Percentiles rank a stretch among this genome's conserved stretches.
phyloP scores from a whole-genome alignment of 2,888 invertebrate species.

The Xestia rhomboidea region DNA sequence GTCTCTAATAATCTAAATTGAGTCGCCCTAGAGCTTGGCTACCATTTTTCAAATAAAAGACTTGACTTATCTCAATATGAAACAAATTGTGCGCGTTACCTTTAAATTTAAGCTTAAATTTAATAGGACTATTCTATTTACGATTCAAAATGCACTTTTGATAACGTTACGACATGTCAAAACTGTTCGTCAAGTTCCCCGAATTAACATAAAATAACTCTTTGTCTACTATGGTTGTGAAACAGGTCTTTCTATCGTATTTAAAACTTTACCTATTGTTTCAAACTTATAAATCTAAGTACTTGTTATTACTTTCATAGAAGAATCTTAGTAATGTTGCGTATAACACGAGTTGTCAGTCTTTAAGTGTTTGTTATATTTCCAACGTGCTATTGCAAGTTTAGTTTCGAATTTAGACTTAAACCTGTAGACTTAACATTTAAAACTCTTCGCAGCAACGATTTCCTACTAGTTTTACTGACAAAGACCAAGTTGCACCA shows the following conservation, averaged over 20 bases:
- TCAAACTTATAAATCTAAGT: slow-evolving; percentile 49
- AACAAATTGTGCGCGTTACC: neutral
- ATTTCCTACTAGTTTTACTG: neutral
- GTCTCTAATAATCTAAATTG: neutral
- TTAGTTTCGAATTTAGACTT: neutral
- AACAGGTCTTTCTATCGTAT: slow-evolving; percentile 50
- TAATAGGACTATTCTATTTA: neutral
- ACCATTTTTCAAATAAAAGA: neutral
- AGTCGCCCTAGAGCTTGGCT: neutral
- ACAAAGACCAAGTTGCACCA: neutral
- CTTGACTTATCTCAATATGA: neutral
- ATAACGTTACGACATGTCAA: neutral
- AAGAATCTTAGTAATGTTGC: slow-evolving; percentile 47
- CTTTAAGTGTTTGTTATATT: slow-evolving; percentile 51
- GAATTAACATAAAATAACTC: neutral
- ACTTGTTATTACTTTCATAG: slow-evolving; percentile 61
- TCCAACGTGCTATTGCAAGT: slow-evolving; percentile 25
- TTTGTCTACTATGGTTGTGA: slow-evolving; percentile 46
- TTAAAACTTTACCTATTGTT: slow-evolving; percentile 49
- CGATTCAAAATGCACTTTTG: neutral
- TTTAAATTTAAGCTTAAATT: neutral
- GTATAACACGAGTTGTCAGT: slow-evolving; percentile 50
- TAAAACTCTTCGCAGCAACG: neutral
- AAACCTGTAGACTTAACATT: neutral
- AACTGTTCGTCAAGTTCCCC: neutral